phyloP scores from a whole-genome alignment of 2,113 vertebrate genomes.

The Ceuthmochares aereus region DNA sequence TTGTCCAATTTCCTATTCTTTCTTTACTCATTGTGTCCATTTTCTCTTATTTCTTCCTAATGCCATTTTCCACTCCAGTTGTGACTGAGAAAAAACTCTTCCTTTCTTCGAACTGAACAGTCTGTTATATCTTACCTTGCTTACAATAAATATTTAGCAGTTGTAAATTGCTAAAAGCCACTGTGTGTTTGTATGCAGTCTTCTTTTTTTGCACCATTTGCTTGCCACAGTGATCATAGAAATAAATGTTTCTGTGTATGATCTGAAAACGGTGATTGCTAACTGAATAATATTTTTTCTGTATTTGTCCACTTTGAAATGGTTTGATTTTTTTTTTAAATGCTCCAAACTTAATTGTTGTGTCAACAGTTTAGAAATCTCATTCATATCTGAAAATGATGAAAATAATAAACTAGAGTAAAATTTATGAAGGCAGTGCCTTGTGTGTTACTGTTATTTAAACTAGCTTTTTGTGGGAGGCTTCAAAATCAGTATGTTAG shows the following conservation, averaged over 20 bases:
- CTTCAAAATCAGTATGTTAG: not conserved
- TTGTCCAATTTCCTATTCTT: not conserved
- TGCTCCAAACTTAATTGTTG: not conserved
- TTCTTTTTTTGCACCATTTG: not conserved
- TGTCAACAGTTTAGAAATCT: not conserved
- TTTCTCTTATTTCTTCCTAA: not conserved
- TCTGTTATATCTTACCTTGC: not conserved
- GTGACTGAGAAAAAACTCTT: not conserved
- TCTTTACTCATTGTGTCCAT: not conserved
- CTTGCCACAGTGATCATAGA: not conserved
- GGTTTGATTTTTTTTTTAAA: not conserved
- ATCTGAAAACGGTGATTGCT: not conserved
- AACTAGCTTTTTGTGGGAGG: not conserved
- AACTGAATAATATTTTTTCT: not conserved
- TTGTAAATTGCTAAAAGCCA: not conserved
- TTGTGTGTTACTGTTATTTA: not conserved
- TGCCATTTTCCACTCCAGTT: not conserved
- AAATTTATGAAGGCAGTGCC: not conserved
- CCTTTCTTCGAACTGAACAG: not conserved
- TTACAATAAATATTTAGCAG: not conserved
- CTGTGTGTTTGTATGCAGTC: not conserved
- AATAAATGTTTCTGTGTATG: not conserved
- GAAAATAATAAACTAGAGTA: not conserved
- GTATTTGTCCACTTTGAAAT: not conserved
- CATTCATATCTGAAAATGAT: not conserved